phyloP scores from a whole-genome alignment of 2,113 vertebrate genomes.

The Gopherus flavomarginatus region DNA sequence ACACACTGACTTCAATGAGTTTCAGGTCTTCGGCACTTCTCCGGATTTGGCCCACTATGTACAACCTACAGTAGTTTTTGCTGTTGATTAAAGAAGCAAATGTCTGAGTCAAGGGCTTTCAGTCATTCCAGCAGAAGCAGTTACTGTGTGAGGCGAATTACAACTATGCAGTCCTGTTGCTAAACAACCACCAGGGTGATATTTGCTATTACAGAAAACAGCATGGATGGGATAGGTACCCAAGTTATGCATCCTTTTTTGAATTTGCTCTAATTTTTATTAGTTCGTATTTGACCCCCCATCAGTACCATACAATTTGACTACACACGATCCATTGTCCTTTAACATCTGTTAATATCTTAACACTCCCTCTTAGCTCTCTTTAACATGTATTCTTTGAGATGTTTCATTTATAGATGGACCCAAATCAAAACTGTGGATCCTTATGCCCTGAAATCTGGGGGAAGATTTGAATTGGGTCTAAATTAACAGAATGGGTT shows the following conservation, averaged over 20 bases:
- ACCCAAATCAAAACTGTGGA: not conserved
- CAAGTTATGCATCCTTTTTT: not conserved
- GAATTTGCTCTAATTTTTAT: constrained; percentile 6
- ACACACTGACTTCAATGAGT: not conserved
- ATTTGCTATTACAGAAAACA: constrained; percentile 44
- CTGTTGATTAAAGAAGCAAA: constrained; percentile 48
- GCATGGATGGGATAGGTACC: constrained; percentile 47
- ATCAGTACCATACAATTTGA: not conserved
- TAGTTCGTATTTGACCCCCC: not conserved
- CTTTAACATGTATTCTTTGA: not conserved
- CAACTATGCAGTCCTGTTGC: constrained; percentile 52
- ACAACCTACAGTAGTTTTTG: constrained; percentile 15
- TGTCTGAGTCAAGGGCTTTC: constrained; percentile 42
- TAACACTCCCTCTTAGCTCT: not conserved
- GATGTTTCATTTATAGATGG: not conserved
- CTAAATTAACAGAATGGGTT: not conserved
- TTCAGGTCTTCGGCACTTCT: not conserved
- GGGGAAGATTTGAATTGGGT: not conserved
- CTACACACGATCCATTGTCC: not conserved
- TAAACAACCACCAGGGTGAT: constrained; percentile 45
- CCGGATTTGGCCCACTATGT: constrained; percentile 3
- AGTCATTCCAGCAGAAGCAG: constrained; percentile 34
- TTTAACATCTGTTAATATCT: not conserved
- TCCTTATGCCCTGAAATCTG: not conserved
- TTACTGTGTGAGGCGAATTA: constrained; percentile 59